Evolutionary conservation across 1,140 invertebrate species (phyloP).

Genomic region (Cyrtorhinus lividipennis): DNA sequence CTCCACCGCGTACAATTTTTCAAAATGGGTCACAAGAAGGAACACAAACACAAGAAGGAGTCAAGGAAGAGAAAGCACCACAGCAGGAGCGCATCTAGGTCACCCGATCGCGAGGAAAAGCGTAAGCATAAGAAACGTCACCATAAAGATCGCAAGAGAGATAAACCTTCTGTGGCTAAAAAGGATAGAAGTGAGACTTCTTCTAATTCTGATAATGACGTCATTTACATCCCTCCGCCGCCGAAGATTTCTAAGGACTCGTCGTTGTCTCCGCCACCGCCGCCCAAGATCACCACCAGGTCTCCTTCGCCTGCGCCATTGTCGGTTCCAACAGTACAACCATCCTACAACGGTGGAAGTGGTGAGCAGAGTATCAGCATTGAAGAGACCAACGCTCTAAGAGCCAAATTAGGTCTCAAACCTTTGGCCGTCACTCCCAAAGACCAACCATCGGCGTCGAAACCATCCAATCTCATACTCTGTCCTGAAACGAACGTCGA

Average conservation of each 20-base stretch:
- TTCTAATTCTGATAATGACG: slow-evolving; percentile 37
- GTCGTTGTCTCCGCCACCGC: slow-evolving; percentile 30
- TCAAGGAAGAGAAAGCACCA: slow-evolving; percentile 36
- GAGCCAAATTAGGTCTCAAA: slow-evolving; percentile 86
- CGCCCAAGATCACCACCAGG: slow-evolving; percentile 19
- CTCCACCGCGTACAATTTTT: background rate
- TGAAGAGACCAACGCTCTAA: slow-evolving; percentile 79
- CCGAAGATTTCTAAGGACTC: slow-evolving; percentile 26
- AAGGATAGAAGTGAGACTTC: slow-evolving; percentile 26
- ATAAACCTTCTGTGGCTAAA: slow-evolving; percentile 27
- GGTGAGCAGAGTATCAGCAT: slow-evolving; percentile 55
- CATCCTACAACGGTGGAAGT: slow-evolving; percentile 17
- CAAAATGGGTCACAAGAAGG: slow-evolving; percentile 15
- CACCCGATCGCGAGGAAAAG: slow-evolving; percentile 24
- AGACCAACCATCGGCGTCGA: slow-evolving; percentile 37
- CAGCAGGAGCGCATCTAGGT: slow-evolving; percentile 36
- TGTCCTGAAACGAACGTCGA: slow-evolving; percentile 60
- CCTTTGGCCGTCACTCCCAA: slow-evolving; percentile 40
- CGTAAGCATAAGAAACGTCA: slow-evolving; percentile 42
- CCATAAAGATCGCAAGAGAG: slow-evolving; percentile 39
- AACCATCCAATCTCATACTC: slow-evolving; percentile 33
- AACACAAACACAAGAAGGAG: slow-evolving; percentile 37
- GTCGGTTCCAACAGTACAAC: slow-evolving; percentile 19
- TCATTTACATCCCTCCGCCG: slow-evolving; percentile 26
- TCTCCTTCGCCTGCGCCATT: slow-evolving; percentile 24